phyloP scores from a whole-genome alignment of 2,113 vertebrate species.

The Aspidoscelis tigris region DNA sequence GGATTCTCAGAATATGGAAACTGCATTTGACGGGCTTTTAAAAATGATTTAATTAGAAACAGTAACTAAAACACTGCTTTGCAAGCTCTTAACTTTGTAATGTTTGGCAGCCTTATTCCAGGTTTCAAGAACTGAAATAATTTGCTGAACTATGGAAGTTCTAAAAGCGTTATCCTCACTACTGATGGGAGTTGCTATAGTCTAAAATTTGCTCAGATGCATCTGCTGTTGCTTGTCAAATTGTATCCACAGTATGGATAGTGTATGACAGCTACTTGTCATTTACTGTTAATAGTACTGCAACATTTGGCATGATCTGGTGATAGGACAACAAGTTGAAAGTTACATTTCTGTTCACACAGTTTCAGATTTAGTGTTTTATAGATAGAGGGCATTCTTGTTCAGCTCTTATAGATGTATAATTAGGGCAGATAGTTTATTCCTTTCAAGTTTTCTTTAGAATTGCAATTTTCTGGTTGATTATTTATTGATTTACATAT shows the following conservation, averaged over 20 bases:
- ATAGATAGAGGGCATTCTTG: not conserved
- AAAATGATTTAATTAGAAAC: not conserved
- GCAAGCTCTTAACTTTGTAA: not conserved
- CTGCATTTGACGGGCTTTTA: not conserved
- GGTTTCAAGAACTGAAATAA: slow-evolving; percentile 3
- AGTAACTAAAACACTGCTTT: not conserved
- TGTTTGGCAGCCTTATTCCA: not conserved
- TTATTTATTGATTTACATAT: not conserved
- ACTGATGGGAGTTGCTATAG: not conserved
- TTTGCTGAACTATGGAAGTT: not conserved
- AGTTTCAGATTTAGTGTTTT: slow-evolving; percentile 37
- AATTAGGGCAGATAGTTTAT: slow-evolving; percentile 39
- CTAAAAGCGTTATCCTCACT: not conserved
- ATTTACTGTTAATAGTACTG: slow-evolving; percentile 2
- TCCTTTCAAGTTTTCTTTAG: not conserved
- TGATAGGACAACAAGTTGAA: slow-evolving; percentile 28
- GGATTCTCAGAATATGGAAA: not conserved
- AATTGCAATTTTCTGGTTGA: not conserved
- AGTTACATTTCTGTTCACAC: slow-evolving; percentile 29
- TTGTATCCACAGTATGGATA: not conserved
- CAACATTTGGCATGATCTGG: slow-evolving; percentile 28
- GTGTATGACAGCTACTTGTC: slow-evolving; percentile 5
- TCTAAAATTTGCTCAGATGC: not conserved
- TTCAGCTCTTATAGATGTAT: slow-evolving; percentile 25
- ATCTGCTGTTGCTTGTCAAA: slow-evolving; percentile 52